phyloP scores from a whole-genome alignment of 2,113 vertebrate genomes.

The Eurystomus gularis region DNA sequence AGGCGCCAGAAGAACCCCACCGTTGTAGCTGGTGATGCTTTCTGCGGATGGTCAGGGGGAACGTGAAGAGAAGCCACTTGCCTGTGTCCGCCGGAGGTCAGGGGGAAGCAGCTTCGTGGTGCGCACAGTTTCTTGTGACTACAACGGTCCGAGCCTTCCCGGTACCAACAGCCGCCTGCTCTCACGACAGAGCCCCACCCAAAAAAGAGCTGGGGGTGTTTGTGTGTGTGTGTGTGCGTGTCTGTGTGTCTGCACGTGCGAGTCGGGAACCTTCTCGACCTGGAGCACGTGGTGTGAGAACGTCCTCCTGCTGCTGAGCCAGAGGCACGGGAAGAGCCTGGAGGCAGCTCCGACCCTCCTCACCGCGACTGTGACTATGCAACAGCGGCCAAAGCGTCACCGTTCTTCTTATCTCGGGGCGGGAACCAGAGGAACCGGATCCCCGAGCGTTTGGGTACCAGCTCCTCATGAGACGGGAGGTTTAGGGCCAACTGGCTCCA shows the following conservation, averaged over 20 bases:
- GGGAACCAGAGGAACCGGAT: background rate
- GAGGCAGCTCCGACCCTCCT: background rate
- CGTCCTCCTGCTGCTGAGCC: background rate
- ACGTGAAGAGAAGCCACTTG: background rate
- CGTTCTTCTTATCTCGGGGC: accelerated
- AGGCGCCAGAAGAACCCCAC: background rate
- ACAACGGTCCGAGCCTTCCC: background rate
- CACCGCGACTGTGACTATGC: background rate
- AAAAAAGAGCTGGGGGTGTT: background rate
- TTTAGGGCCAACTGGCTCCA: background rate
- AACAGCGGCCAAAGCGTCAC: background rate
- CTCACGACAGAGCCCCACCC: background rate
- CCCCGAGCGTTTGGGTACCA: too few species aligned
- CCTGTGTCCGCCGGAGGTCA: background rate
- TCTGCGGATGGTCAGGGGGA: background rate
- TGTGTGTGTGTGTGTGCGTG: too few species aligned
- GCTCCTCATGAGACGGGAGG: accelerated
- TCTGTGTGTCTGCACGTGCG: too few species aligned
- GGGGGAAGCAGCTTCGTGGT: background rate
- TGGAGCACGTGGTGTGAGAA: accelerated
- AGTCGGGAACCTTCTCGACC: accelerated
- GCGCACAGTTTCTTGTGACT: background rate
- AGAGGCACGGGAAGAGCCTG: background rate
- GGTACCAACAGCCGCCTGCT: background rate
- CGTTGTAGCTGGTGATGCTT: accelerated